phyloP scores from a whole-genome alignment of 2,113 vertebrate species.

The Circaetus gallicus region DNA sequence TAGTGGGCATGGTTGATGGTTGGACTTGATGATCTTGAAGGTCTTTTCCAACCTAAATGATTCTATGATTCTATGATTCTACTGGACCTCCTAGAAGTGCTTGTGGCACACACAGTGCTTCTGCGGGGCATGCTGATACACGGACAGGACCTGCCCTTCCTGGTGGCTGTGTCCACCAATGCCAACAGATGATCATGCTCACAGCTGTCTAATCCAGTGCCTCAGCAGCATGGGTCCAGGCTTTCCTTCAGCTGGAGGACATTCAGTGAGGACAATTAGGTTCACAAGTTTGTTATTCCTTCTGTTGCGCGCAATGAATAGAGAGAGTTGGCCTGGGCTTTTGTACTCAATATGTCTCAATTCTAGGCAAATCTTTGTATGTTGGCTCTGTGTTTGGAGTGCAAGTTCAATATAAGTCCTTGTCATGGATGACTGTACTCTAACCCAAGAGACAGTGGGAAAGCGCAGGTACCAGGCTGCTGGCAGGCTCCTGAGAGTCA shows the following conservation, averaged over 20 bases:
- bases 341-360: not conserved
- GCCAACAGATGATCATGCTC: not conserved
- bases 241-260: not conserved
- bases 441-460: not conserved
- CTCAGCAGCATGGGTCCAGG: not conserved
- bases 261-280: not conserved
- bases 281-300: not conserved
- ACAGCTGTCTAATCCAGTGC: not conserved
- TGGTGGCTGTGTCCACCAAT: not conserved
- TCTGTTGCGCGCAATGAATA: not conserved
- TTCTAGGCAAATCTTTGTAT: not conserved
- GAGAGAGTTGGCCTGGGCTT: not conserved
- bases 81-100: not conserved
- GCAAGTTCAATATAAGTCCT: not conserved
- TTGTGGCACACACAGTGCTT: not conserved
- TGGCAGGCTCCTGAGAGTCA: not conserved
- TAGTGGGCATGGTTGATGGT: too few species aligned
- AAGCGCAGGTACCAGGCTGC: not conserved
- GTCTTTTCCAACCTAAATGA: too few species aligned
- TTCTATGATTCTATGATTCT: too few species aligned
- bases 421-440: not conserved
- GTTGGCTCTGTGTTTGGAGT: not conserved
- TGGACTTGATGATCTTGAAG: too few species aligned
- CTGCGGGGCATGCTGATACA: not conserved
- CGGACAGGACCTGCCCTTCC: not conserved